Evolutionary conservation across 2,797 vertebrate species (phyloP).

Genomic region (Buphagus erythrorhynchus): DNA sequence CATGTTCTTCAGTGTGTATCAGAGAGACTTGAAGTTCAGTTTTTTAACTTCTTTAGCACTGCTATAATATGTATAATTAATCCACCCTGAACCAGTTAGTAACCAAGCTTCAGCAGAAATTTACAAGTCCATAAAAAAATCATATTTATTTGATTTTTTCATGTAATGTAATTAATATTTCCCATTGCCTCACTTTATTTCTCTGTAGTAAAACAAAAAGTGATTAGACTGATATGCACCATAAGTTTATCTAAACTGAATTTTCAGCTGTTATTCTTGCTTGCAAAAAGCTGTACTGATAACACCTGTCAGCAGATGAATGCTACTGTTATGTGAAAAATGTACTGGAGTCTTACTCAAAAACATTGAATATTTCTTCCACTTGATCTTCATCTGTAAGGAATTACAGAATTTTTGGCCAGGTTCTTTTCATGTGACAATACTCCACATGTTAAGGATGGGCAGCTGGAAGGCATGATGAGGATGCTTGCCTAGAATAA

Average conservation of each 20-base stretch:
- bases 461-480: constrained; percentile 46
- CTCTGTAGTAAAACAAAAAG: not conserved
- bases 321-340: not conserved
- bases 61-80: not conserved
- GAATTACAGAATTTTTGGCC: constrained; percentile 65
- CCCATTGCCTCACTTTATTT: not conserved
- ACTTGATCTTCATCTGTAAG: constrained; percentile 64
- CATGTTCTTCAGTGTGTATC: not conserved
- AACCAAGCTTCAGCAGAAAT: not conserved
- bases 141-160: not conserved
- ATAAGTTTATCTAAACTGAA: not conserved
- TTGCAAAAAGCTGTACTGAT: not conserved
- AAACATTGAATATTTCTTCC: constrained; percentile 18
- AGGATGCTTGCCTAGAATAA: constrained; percentile 71
- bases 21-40: not conserved
- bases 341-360: not conserved
- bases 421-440: constrained; percentile 66
- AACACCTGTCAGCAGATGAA: not conserved
- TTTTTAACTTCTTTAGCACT: not conserved
- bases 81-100: not conserved
- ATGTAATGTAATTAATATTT: not conserved
- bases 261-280: not conserved
- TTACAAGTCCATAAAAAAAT: not conserved
- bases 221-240: not conserved
- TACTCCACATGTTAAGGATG: constrained; percentile 64